phyloP scores from a whole-genome alignment of 2,797 vertebrate genomes.

The Percopsis omiscomaycus region DNA sequence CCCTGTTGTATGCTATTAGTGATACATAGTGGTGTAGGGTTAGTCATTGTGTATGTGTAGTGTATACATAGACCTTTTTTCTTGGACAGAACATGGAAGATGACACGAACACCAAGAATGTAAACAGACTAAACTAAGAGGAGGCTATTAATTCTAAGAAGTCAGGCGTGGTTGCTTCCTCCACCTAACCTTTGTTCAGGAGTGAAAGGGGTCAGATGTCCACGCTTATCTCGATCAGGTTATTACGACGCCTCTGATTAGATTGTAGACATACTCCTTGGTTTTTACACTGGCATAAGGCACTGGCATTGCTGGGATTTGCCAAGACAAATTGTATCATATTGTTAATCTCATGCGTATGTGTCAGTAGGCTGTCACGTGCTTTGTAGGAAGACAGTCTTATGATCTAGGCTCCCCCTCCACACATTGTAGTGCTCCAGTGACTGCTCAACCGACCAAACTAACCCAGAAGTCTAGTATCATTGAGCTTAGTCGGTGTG shows the following conservation, averaged over 20 bases:
- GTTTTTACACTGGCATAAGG: slow-evolving; percentile 2
- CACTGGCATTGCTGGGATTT: not conserved
- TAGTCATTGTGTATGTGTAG: not conserved
- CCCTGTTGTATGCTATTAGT: slow-evolving; percentile 1
- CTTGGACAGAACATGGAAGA: not conserved
- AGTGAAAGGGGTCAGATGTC: slow-evolving; percentile 12
- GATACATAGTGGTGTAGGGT: not conserved
- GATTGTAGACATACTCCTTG: slow-evolving; percentile 20
- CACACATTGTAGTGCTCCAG: not conserved
- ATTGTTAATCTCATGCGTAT: slow-evolving; percentile 22
- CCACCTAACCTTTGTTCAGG: slow-evolving; percentile 45
- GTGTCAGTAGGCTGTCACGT: slow-evolving; percentile 8
- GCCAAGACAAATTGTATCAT: not conserved
- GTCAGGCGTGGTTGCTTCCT: slow-evolving; percentile 9
- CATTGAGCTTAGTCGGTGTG: not conserved
- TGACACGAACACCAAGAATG: not conserved
- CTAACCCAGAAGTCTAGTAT: not conserved
- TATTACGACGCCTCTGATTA: slow-evolving; percentile 42
- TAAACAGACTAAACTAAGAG: not conserved
- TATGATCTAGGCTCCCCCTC: not conserved
- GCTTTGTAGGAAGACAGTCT: slow-evolving; percentile 23
- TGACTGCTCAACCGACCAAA: not conserved
- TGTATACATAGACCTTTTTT: not conserved
- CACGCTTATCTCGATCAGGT: slow-evolving; percentile 25
- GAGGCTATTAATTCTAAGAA: not conserved